Conservation (phyloP, 2,888 invertebrate species). For the Hesperia comma region DNA sequence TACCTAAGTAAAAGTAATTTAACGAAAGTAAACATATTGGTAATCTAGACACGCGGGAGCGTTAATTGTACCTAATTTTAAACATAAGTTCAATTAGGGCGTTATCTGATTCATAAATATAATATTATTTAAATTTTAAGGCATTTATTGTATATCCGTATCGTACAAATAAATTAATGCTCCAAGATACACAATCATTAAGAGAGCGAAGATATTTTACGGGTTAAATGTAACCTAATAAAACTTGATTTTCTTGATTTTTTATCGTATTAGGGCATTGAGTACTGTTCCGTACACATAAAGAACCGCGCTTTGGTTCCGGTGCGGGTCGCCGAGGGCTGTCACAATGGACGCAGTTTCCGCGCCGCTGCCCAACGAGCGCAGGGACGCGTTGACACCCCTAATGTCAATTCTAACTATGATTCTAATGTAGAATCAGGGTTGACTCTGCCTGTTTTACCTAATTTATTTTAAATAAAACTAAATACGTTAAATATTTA, state of each 20-base stretch:
- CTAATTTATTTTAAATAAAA: not conserved
- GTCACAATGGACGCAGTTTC: slow-evolving; percentile 71
- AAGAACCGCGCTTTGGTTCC: slow-evolving; percentile 48
- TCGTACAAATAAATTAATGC: no score
- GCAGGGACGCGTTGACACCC: slow-evolving; percentile 67
- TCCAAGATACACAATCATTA: no score
- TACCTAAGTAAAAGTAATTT: no score
- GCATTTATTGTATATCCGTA: no score
- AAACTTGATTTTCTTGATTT: not conserved
- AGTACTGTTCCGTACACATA: not conserved
- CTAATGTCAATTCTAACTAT: slow-evolving; percentile 62
- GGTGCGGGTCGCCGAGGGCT: slow-evolving; percentile 59
- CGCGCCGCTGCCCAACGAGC: slow-evolving; percentile 67
- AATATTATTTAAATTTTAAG: no score
- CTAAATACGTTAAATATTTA: not conserved
- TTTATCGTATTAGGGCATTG: not conserved
- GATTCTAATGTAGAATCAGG: slow-evolving; percentile 39
- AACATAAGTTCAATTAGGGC: no score
- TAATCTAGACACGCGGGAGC: no score
- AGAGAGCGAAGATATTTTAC: no score
- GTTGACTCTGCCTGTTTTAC: not conserved
- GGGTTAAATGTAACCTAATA: no score
- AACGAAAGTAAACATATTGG: no score
- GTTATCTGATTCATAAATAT: no score
- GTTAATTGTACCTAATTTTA: no score